Percentiles rank a stretch among this genome's conserved stretches.
Conservation (phyloP, 2,888 invertebrate species). For the Lycophotia porphyrea region DNA sequence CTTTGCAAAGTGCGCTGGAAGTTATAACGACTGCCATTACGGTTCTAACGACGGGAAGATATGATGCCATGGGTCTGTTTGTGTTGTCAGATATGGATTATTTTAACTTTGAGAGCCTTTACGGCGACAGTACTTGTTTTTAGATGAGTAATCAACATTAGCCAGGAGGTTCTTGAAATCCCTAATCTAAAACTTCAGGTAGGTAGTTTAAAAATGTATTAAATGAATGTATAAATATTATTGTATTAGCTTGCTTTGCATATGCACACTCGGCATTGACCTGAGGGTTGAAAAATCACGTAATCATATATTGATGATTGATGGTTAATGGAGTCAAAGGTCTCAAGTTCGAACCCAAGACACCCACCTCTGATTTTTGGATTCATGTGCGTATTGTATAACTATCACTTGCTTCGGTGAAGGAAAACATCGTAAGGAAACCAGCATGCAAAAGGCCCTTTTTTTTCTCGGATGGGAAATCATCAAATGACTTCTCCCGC, state of each 20-base stretch:
- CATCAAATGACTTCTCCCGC: no score
- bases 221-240: background rate
- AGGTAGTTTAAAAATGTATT: background rate
- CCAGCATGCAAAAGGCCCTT: no score
- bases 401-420: no score
- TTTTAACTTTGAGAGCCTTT: conserved; percentile 3
- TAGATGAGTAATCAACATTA: conserved; percentile 12
- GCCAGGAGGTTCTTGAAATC: background rate
- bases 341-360: no score
- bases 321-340: no score
- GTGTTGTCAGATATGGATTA: background rate
- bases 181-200: background rate
- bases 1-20: conserved; percentile 1
- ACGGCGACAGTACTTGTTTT: background rate
- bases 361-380: no score
- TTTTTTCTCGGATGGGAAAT: no score
- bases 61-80: conserved; percentile 2
- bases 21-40: conserved; percentile 23
- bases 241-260: no score
- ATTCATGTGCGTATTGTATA: no score
- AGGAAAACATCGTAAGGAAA: no score
- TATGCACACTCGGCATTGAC: background rate
- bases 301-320: no score
- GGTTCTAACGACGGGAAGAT: conserved; percentile 14
- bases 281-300: background rate